Evolutionary conservation across 2,888 invertebrate genomes (phyloP).

Genomic region (Hydroisotoma schaefferi): DNA sequence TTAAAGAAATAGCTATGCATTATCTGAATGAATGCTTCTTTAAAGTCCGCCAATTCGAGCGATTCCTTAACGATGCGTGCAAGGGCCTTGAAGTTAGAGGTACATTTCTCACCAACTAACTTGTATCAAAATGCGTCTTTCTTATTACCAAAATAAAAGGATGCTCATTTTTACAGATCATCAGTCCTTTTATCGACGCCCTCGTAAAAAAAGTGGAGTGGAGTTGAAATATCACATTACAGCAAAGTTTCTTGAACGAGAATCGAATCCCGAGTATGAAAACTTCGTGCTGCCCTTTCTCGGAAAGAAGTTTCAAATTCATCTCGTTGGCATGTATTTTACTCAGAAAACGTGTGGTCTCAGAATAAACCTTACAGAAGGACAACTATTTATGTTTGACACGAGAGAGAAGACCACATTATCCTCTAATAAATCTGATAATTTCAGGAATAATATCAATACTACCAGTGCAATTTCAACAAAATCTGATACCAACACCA

Average conservation of each 20-base stretch:
- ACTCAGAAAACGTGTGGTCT: slow-evolving; percentile 50
- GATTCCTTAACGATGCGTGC: slow-evolving; percentile 21
- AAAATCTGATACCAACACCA: not conserved
- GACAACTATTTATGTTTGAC: slow-evolving; percentile 50
- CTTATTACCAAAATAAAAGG: not conserved
- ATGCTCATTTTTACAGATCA: slow-evolving; percentile 14
- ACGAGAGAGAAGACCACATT: slow-evolving; percentile 37
- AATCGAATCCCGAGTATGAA: slow-evolving; percentile 16
- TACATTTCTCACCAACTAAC: not conserved
- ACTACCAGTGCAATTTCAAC: not conserved
- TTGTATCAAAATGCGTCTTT: not conserved
- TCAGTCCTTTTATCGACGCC: slow-evolving; percentile 19
- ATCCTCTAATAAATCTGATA: not conserved
- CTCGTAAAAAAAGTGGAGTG: slow-evolving; percentile 21
- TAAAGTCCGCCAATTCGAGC: slow-evolving; percentile 22
- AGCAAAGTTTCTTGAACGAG: slow-evolving; percentile 24
- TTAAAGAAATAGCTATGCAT: slow-evolving; percentile 14
- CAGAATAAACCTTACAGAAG: slow-evolving; percentile 50
- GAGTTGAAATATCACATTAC: slow-evolving; percentile 27
- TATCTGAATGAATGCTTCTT: slow-evolving; percentile 7
- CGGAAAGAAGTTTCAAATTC: slow-evolving; percentile 19
- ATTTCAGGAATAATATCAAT: too few relatives aligned
- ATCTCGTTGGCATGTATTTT: slow-evolving; percentile 28
- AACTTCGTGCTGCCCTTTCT: slow-evolving; percentile 12
- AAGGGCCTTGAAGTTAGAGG: slow-evolving; percentile 21